These are phyloP conservation scores for Hypotaenidia okinawae DNA, from an alignment of 2,797 vertebrate species.

Conservation along the genomic window DNA sequence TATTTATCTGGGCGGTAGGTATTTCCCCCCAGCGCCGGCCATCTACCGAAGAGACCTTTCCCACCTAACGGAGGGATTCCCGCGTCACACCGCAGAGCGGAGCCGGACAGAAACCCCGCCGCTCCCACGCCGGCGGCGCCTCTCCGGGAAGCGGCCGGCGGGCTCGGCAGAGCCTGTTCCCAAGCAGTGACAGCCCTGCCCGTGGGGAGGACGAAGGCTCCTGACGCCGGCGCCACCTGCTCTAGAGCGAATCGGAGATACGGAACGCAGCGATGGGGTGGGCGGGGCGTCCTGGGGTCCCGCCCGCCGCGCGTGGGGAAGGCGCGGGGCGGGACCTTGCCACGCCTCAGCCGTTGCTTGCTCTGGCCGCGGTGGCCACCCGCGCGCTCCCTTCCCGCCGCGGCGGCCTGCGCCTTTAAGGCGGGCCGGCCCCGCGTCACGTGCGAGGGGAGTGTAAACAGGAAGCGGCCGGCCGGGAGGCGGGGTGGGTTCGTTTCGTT, in stretches of 20 bases:
- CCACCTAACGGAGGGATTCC: not conserved
- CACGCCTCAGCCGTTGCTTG: not conserved
- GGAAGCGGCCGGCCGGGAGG: not conserved
- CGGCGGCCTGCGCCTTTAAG: constrained; percentile 3
- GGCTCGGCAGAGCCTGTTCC: not conserved
- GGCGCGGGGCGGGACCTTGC: not conserved
- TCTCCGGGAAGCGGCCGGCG: not conserved
- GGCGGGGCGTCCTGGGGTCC: not conserved
- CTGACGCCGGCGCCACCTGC: too few relatives aligned
- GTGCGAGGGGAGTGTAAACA: constrained; percentile 17
- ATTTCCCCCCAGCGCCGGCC: not conserved
- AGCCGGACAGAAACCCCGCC: not conserved
- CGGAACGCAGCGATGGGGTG: too few relatives aligned
- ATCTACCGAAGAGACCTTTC: fast-evolving
- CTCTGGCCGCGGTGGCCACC: too few relatives aligned
- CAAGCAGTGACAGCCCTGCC: not conserved
- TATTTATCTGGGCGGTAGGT: fast-evolving
- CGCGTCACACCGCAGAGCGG: not conserved
- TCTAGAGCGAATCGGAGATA: too few relatives aligned
- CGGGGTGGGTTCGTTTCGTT: fast-evolving
- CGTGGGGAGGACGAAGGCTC: not conserved
- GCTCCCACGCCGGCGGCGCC: not conserved
- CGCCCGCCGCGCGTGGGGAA: not conserved
- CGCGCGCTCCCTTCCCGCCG: not conserved
- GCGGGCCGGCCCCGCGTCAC: not conserved